Base-by-base conservation (phyloP, 2,797 vertebrate genomes). In the Siniperca scherzeri region DNA sequence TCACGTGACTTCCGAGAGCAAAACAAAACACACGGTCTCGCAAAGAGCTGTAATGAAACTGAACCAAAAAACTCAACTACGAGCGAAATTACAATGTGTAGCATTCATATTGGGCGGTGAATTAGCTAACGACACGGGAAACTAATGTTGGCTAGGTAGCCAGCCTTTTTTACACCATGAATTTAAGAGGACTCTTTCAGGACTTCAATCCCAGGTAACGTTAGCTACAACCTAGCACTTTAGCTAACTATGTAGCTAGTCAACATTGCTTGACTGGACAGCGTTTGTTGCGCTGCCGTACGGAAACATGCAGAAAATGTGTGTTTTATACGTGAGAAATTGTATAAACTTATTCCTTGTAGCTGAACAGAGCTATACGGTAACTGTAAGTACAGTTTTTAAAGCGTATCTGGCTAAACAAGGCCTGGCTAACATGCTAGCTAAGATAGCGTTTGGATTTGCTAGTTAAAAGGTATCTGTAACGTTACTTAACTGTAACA, bases 121-220 rank as follows among this genome's bases (percentile, higher is more conserved):
- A 46, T 16, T 0, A 5, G 12, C 25, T 7, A 36, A 52, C 12
- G 57, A 68, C n/a, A 16, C 36, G 19, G 77, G 19, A n/a, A 75
- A 46, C 77, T 46, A 7, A 81, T 82, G 87, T 50, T 48, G 40
- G 3, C 22, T 10, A 19, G 67, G 5, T 50, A 33, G 11, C 14
- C 48, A 3, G 62, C 11, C 10, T 21, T 38, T 21, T 9, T 19
- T 10, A 9, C 89, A 79, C 27, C 89, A 95, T 95, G 94, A 94
- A 95, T 94, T 46, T 95, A 52, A 89, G 94, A 73, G 94, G 94
- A 77, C 91, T 95, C 1, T 95, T 95, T 62, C 94, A 95, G 87
- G 94, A 95, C 75, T 95, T 95, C 89, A 95, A 95, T 40, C 94
- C 94, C 66, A 95, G 94, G 94, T 95, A 91, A 80, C 57, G 81